phyloP scores from a whole-genome alignment of 2,113 vertebrate species.

The Aythya baeri region DNA sequence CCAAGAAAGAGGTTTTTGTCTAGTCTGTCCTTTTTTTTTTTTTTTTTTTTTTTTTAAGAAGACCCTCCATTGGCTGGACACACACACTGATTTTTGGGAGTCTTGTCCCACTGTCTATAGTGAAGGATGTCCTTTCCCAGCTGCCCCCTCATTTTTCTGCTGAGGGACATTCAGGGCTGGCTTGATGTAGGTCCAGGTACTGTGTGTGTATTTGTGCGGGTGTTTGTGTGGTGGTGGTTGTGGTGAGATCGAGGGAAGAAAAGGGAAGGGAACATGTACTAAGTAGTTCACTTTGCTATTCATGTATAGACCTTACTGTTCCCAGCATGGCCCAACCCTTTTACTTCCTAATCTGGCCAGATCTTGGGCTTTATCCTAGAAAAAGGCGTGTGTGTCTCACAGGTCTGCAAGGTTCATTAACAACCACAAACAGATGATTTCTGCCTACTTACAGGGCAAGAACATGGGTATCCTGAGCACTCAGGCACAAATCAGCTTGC shows the following conservation, averaged over 20 bases:
- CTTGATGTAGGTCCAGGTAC: background rate
- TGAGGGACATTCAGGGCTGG: background rate
- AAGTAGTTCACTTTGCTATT: background rate
- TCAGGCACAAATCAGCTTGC: background rate
- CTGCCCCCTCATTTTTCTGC: background rate
- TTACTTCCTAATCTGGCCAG: background rate
- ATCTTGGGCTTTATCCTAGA: background rate
- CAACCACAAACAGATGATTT: background rate
- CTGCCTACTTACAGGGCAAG: background rate
- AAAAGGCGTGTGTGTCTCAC: background rate
- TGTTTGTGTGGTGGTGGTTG: no score
- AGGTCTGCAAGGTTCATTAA: background rate
- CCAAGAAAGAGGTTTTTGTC: background rate
- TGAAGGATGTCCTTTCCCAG: fast-evolving
- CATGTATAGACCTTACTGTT: background rate
- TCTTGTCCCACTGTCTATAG: fast-evolving
- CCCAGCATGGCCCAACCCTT: background rate
- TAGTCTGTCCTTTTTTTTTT: background rate
- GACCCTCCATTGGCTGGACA: background rate
- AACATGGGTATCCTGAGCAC: background rate
- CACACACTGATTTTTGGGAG: fast-evolving
- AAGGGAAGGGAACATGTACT: fast-evolving
- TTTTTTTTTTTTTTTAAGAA: background rate
- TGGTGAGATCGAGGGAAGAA: background rate
- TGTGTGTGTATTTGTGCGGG: background rate